These are phyloP conservation scores for Hydropotes inermis DNA, from an alignment of 2,113 vertebrate species.

Conservation along the genomic window DNA sequence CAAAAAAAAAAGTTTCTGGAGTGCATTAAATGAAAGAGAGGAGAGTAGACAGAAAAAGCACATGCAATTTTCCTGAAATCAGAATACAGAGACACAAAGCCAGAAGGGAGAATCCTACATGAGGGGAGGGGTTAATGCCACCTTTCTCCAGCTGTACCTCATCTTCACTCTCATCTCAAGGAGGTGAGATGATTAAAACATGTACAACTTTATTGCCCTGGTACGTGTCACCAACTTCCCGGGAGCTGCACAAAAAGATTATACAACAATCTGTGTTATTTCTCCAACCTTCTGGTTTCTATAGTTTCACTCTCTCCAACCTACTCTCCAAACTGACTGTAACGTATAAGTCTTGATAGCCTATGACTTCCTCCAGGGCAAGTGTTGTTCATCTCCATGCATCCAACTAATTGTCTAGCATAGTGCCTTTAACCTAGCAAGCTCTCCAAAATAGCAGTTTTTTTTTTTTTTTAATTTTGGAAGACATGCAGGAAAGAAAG, in stretches of 20 bases:
- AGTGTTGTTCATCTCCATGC: not conserved
- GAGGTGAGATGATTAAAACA: not conserved
- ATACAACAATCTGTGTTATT: not conserved
- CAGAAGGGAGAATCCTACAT: not conserved
- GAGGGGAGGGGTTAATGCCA: not conserved
- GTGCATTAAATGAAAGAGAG: not conserved
- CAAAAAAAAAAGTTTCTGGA: not conserved
- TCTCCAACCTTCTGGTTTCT: not conserved
- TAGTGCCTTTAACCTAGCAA: not conserved
- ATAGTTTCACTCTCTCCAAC: not conserved
- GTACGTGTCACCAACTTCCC: not conserved
- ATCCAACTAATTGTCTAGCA: not conserved
- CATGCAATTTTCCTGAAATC: not conserved
- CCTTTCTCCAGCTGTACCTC: not conserved
- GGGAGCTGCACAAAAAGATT: not conserved
- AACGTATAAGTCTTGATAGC: not conserved
- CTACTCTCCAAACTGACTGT: not conserved
- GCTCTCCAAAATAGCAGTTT: not conserved
- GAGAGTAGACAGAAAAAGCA: not conserved
- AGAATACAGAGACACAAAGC: not conserved
- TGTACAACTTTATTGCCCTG: not conserved
- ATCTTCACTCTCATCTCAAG: not conserved
- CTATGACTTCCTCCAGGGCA: not conserved
- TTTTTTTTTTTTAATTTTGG: too few relatives aligned
- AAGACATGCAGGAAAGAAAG: not conserved